Evolutionary conservation across 2,113 vertebrate genomes (phyloP).

Genomic region (Psilopogon haemacephalus): DNA sequence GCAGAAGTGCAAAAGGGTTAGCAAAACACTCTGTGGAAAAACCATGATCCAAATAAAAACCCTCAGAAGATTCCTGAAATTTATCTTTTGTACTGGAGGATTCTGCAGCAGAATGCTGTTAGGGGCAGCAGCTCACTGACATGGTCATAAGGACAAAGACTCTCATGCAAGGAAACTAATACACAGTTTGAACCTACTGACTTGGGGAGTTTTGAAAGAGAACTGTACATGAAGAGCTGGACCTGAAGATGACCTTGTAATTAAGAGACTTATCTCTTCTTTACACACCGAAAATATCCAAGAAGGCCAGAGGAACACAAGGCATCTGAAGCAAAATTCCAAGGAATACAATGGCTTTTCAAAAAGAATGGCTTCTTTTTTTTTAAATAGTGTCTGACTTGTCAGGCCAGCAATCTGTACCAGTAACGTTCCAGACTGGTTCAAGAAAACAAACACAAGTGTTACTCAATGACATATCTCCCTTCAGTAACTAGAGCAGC

Average conservation of each 20-base stretch:
- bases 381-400: background rate
- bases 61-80: background rate
- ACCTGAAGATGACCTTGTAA: background rate
- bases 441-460: constrained; percentile 34
- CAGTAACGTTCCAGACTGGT: background rate
- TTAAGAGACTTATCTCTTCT: background rate
- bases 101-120: background rate
- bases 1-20: background rate
- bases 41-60: background rate
- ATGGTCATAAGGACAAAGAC: background rate
- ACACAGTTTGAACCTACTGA: background rate
- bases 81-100: background rate
- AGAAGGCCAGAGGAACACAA: background rate
- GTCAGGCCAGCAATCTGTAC: background rate
- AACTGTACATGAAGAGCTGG: background rate
- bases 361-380: background rate
- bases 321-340: background rate
- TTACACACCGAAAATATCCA: background rate
- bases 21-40: background rate
- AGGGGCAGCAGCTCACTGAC: background rate
- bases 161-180: background rate
- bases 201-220: background rate
- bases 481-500: constrained; percentile 27
- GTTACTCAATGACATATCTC: background rate
- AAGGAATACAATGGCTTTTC: background rate